A percentile compares a stretch with the other conserved stretches of the same genome.
Conservation (phyloP, 2,113 vertebrate genomes). For the Scopus umbretta region DNA sequence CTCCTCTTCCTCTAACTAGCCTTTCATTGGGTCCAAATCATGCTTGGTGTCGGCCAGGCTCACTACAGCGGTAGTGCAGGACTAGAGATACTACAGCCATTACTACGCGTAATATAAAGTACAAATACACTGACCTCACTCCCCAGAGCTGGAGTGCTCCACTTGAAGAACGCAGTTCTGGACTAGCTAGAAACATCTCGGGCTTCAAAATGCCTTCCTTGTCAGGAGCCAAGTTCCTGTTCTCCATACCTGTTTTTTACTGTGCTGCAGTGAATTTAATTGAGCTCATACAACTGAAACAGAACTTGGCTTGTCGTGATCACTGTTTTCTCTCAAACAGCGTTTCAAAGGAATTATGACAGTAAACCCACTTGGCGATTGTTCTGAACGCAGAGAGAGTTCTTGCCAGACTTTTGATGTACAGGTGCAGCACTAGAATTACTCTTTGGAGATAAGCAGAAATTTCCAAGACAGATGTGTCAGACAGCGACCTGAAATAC, state of each 20-base stretch:
- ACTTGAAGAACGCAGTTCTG: background rate
- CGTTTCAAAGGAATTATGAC: conserved; percentile 5
- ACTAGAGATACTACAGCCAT: background rate
- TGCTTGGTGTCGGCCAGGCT: conserved; percentile 63
- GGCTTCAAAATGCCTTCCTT: background rate
- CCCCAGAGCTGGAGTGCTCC: background rate
- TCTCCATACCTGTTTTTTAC: background rate
- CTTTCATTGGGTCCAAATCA: conserved; percentile 64
- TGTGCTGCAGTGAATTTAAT: background rate
- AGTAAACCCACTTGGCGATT: conserved; percentile 20
- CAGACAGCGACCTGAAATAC: background rate
- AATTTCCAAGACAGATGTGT: background rate
- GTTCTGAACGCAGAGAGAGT: background rate
- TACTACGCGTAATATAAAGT: background rate
- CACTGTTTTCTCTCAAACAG: background rate
- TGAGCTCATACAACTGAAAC: background rate
- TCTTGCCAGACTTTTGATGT: background rate
- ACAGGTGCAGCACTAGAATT: background rate
- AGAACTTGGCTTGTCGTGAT: conserved; percentile 10
- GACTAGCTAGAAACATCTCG: background rate
- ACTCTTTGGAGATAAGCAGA: conserved; percentile 1
- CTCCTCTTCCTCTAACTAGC: conserved; percentile 74
- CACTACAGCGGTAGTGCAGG: conserved; percentile 27
- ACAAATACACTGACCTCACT: background rate
- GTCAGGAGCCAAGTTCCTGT: background rate